Conservation (phyloP, 1,140 invertebrate genomes). For the Hylaeus volcanicus region DNA sequence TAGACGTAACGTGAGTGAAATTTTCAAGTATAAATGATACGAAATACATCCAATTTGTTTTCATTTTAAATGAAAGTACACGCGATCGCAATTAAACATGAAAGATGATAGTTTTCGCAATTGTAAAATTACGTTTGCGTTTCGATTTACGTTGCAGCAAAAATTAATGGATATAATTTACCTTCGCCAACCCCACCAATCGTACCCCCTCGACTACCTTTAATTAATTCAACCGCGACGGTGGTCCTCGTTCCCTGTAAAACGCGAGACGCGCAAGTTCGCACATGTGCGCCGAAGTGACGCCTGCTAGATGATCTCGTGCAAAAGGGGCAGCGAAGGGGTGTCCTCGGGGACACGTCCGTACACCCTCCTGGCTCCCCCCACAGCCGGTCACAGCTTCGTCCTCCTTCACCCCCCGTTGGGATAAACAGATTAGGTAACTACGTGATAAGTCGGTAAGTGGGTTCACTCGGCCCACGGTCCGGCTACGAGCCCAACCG, state of each 20-base stretch:
- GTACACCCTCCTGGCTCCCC: conserved; percentile 71
- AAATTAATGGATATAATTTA: too few relatives aligned
- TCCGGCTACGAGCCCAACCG: conserved; percentile 67
- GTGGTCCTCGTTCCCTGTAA: neutral
- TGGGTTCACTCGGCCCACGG: conserved; percentile 79
- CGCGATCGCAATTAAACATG: too few relatives aligned
- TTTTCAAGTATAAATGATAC: too few relatives aligned
- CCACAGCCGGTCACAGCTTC: conserved; percentile 2
- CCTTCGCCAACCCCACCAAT: too few relatives aligned
- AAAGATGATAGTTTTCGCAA: too few relatives aligned
- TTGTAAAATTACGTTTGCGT: too few relatives aligned
- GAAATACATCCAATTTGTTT: too few relatives aligned
- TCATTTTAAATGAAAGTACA: too few relatives aligned
- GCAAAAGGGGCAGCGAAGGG: conserved; percentile 15
- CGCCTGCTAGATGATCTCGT: conserved; percentile 68
- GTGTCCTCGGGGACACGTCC: conserved; percentile 73
- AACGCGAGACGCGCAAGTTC: conserved; percentile 22
- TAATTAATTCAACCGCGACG: neutral
- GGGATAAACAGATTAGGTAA: conserved; percentile 82
- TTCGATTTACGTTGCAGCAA: too few relatives aligned
- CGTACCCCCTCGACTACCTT: too few relatives aligned
- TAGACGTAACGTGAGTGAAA: too few relatives aligned
- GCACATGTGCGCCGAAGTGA: conserved; percentile 36
- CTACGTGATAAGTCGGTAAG: conserved; percentile 82
- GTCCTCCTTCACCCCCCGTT: conserved; percentile 66